A percentile compares a stretch with the other conserved stretches of the same genome.
phyloP scores from a whole-genome alignment of 2,113 vertebrate genomes.

The Osmerus eperlanus region DNA sequence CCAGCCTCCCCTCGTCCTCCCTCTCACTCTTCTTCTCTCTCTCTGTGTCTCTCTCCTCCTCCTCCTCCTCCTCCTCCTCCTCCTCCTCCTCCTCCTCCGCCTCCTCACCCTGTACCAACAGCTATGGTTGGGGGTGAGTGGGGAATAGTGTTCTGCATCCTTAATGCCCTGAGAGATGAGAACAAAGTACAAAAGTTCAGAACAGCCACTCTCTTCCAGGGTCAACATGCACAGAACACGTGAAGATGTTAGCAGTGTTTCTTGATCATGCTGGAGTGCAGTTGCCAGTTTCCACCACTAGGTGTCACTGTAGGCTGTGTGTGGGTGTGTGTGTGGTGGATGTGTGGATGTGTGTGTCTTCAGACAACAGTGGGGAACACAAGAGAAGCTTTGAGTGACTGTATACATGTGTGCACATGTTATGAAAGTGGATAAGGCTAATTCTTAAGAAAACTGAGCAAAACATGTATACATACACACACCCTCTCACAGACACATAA shows the following conservation, averaged over 20 bases:
- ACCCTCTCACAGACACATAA: not conserved
- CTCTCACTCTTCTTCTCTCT: not conserved
- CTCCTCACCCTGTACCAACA: constrained; percentile 77
- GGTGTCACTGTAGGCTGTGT: no score
- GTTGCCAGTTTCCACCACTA: no score
- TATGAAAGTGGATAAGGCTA: constrained; percentile 53
- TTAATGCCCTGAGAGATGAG: constrained; percentile 57
- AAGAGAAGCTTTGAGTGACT: constrained; percentile 2
- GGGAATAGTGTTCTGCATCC: constrained; percentile 66
- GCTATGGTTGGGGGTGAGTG: constrained; percentile 67
- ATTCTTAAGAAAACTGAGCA: constrained; percentile 47
- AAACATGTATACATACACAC: constrained; percentile 39
- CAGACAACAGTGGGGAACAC: constrained; percentile 10
- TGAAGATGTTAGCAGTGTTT: not conserved
- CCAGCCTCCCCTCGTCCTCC: not conserved
- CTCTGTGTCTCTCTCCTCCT: constrained; percentile 7
- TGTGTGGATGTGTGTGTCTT: constrained; percentile 19
- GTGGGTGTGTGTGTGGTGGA: not conserved
- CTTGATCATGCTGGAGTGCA: not conserved
- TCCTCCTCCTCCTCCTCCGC: constrained; percentile 18
- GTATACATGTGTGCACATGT: constrained; percentile 48
- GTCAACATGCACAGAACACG: not conserved
- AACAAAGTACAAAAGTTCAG: constrained; percentile 8
- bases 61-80: constrained; percentile 15
- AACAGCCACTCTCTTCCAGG: not conserved